Percentiles rank a stretch among this genome's conserved stretches.
Conservation (phyloP, 2,888 invertebrate genomes). For the Trichogramma evanescens region DNA sequence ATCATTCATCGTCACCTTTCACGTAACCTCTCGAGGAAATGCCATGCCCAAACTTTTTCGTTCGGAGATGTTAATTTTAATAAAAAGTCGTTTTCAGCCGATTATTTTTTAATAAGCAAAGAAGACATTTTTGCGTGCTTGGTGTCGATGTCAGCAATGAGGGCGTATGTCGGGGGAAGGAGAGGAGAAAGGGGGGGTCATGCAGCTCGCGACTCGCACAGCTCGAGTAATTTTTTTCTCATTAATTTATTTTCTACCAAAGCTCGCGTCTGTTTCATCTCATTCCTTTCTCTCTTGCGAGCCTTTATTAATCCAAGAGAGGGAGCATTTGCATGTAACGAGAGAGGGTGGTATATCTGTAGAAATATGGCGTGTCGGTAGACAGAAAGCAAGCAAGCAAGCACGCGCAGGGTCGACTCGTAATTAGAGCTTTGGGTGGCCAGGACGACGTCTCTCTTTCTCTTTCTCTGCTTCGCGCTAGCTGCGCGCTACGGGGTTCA, state of each 20-base stretch:
- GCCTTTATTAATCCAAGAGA: conserved; percentile 42
- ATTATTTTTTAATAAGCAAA: conserved; percentile 22
- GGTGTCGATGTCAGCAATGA: neutral
- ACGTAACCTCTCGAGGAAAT: too few relatives aligned
- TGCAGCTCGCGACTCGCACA: neutral
- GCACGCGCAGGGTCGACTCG: conserved; percentile 24
- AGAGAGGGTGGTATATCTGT: conserved; percentile 25
- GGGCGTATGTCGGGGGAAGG: neutral
- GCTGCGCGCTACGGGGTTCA: conserved; percentile 21
- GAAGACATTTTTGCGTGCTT: conserved; percentile 4
- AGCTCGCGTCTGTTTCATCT: neutral
- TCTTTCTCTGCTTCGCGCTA: conserved; percentile 26
- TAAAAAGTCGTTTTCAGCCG: conserved; percentile 22
- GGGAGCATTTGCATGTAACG: conserved; percentile 45
- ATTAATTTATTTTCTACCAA: conserved; percentile 16
- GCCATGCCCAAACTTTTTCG: too few relatives aligned
- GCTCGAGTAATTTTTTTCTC: conserved; percentile 20
- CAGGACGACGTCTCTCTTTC: conserved; percentile 25
- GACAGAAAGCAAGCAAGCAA: conserved; percentile 22
- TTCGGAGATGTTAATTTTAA: conserved; percentile 17
- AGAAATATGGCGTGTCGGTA: conserved; percentile 28
- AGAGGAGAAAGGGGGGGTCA: too few relatives aligned
- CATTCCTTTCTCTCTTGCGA: neutral
- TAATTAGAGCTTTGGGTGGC: conserved; percentile 44
- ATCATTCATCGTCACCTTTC: too few relatives aligned